A percentile compares a stretch with the other conserved stretches of the same genome.
These are phyloP conservation scores for Uloborus diversus DNA, from an alignment of 1,140 invertebrate genomes.

Conservation along the genomic window DNA sequence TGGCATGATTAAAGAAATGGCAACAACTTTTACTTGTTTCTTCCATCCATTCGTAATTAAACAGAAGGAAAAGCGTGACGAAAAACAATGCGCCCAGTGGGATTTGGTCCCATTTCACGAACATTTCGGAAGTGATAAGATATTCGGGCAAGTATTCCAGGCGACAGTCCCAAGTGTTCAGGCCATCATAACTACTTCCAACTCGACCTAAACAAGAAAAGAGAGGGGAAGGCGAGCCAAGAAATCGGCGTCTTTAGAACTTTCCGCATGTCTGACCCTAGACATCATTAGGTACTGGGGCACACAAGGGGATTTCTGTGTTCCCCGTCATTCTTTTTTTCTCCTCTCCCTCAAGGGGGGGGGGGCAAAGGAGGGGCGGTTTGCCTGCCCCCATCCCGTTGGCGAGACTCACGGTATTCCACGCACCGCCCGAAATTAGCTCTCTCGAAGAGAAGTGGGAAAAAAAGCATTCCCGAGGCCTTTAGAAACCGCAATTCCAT, in stretches of 20 bases:
- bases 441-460: conserved; percentile 23
- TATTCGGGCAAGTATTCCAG: too few relatives aligned
- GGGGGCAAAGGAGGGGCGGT: background rate
- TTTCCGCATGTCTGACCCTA: conserved; percentile 53
- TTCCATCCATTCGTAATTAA: too few relatives aligned
- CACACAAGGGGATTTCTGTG: conserved; percentile 13
- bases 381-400: background rate
- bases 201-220: background rate
- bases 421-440: conserved; percentile 43
- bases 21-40: too few relatives aligned
- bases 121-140: too few relatives aligned
- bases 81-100: too few relatives aligned
- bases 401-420: background rate
- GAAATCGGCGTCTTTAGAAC: conserved; percentile 45
- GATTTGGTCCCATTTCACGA: too few relatives aligned
- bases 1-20: too few relatives aligned
- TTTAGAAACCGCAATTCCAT: conserved; percentile 25
- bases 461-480: conserved; percentile 9
- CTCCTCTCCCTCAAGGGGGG: background rate
- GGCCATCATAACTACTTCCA: background rate
- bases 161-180: too few relatives aligned
- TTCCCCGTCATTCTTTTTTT: background rate
- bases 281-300: conserved; percentile 49
- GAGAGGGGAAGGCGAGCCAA: background rate
- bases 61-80: too few relatives aligned